Percentiles rank a stretch among this genome's conserved stretches.
These are phyloP conservation scores for Phragmatobia fuliginosa DNA, from an alignment of 2,888 invertebrate species.

Conservation along the genomic window DNA sequence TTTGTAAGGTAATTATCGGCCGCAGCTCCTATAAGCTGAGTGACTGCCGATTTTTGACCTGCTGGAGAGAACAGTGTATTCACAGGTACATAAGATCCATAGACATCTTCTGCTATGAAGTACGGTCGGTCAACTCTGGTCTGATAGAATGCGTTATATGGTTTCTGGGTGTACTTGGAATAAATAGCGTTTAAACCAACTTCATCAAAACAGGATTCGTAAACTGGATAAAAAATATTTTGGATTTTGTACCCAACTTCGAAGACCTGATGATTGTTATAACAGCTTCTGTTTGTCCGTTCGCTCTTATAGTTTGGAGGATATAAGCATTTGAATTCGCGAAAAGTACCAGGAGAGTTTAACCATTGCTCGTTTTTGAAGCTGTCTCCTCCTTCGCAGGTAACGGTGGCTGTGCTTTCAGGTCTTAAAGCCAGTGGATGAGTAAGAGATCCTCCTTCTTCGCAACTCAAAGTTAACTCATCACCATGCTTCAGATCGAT, in stretches of 20 bases:
- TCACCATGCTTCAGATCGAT: slow-evolving; percentile 69
- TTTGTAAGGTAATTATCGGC: slow-evolving; percentile 75
- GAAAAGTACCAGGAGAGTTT: slow-evolving; percentile 60
- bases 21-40: slow-evolving; percentile 61
- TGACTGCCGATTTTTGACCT: slow-evolving; percentile 66
- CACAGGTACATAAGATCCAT: slow-evolving; percentile 60
- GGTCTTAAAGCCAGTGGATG: slow-evolving; percentile 62
- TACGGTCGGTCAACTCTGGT: slow-evolving; percentile 72
- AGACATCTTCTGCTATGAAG: slow-evolving; percentile 68
- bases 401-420: slow-evolving; percentile 60
- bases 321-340: slow-evolving; percentile 60
- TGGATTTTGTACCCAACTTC: slow-evolving; percentile 76
- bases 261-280: slow-evolving; percentile 60
- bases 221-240: slow-evolving; percentile 68
- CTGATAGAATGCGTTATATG: slow-evolving; percentile 76
- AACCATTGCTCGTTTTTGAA: slow-evolving; percentile 75
- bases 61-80: slow-evolving; percentile 68
- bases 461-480: slow-evolving; percentile 70
- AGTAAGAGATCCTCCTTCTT: slow-evolving; percentile 57
- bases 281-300: slow-evolving; percentile 70
- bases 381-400: slow-evolving; percentile 65
- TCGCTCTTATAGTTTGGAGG: slow-evolving; percentile 66
- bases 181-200: slow-evolving; percentile 62
- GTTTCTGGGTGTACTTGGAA: slow-evolving; percentile 76
- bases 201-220: slow-evolving; percentile 78